Base-by-base conservation (phyloP, 2,888 invertebrate species). In the Bombylius discolor region DNA sequence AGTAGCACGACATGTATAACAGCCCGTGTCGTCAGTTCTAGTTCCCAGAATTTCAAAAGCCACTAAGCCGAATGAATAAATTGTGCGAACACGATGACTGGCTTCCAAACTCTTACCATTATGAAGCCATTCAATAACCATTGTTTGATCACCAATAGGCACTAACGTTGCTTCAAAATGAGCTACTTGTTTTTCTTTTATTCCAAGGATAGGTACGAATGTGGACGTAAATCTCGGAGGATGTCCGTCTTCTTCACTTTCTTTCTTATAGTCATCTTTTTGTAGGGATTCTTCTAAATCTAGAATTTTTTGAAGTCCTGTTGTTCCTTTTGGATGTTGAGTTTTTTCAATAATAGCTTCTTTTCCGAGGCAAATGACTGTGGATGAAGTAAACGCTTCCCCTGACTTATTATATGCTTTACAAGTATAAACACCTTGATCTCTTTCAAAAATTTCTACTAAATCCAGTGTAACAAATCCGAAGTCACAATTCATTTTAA, bases 31-130 rank as follows among this genome's bases (percentile, higher is more conserved):
- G 70, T 89, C 87, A 57, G 88, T 88, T 70, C 92, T 93, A 1
- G 93, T 92, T 60, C 96, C 97, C 31, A 93, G 79, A 64, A 99
- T 91, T 78, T 98, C 98, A 47, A 99, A 79, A 48, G 96, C 92
- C 32, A 96, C 95, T 85, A 94, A 95, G 55, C 98, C 98, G 71
- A 99, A 97, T 14, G 97, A 97, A 70, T 96, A 91, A 13, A 95
- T 92, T 12, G 96, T 96, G 68, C 92, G 81, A 59, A 87, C 87
- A 60, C 96, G 84, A 70, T 94, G 93, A 72, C 90, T 89, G 47
- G 91, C 91, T 70, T 89, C 88, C 59, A 92, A 78, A 3, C 87
- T 78, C 71, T 93, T 87, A 39, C 89, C 93, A 71, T 99, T 94
- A 70, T 90, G 94, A 81, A 92, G 93, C 93, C 93, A 96, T 77